Conservation (phyloP, 2,797 vertebrate genomes). For the Characodon lateralis region DNA sequence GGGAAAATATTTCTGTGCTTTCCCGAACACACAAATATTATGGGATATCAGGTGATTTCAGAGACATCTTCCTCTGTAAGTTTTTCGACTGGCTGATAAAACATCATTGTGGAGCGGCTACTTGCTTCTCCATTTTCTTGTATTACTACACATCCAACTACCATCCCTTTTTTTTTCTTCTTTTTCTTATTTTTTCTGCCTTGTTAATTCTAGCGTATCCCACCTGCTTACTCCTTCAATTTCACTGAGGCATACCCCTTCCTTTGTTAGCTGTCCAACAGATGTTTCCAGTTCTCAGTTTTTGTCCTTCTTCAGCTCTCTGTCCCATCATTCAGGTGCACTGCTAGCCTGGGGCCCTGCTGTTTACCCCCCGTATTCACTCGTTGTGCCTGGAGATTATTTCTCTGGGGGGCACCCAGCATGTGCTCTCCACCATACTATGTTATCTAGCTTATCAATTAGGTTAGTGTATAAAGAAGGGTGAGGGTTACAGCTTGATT, state of each 20-base stretch:
- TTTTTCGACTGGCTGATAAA: constrained; percentile 62
- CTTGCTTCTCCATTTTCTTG: constrained; percentile 40
- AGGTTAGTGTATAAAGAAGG: constrained; percentile 58
- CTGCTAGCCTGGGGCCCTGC: constrained; percentile 56
- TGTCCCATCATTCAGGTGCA: constrained; percentile 61
- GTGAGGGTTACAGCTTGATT: constrained; percentile 49
- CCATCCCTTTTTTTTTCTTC: constrained; percentile 40
- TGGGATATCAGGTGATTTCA: constrained; percentile 43
- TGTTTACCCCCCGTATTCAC: constrained; percentile 54
- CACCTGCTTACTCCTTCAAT: constrained; percentile 25
- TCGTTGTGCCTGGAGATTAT: constrained; percentile 67
- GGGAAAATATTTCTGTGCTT: constrained; percentile 30
- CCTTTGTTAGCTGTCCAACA: constrained; percentile 32
- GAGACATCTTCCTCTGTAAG: constrained; percentile 45
- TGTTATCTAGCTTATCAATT: constrained; percentile 72
- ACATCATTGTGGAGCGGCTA: constrained; percentile 63
- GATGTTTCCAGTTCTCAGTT: constrained; percentile 38
- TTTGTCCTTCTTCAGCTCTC: constrained; percentile 37
- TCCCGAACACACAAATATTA: constrained; percentile 22
- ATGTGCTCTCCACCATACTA: constrained; percentile 53
- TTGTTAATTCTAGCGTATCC: constrained; percentile 56
- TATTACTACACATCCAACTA: constrained; percentile 32
- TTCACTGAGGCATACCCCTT: constrained; percentile 35
- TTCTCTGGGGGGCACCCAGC: constrained; percentile 65
- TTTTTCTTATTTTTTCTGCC: constrained; percentile 36